phyloP scores from a whole-genome alignment of 2,113 vertebrate species.

The Oplegnathus fasciatus region DNA sequence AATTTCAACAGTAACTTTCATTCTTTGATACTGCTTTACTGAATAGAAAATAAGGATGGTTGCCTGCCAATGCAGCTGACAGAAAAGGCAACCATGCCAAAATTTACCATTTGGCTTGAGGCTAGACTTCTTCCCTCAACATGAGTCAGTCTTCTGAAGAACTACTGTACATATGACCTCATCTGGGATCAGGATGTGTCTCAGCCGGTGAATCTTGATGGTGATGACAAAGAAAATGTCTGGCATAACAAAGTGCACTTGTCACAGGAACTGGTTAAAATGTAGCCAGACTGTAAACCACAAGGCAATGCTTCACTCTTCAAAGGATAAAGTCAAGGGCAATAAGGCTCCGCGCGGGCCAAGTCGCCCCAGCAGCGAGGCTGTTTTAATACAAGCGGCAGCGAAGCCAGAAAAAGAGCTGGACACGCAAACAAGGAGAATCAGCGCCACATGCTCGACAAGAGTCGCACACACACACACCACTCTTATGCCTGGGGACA shows the following conservation, averaged over 20 bases:
- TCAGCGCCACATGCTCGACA: conserved; percentile 16
- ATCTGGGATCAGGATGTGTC: conserved; percentile 63
- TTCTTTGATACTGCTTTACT: background rate
- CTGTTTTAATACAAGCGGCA: conserved; percentile 27
- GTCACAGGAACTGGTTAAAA: conserved; percentile 64
- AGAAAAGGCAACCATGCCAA: conserved; percentile 34
- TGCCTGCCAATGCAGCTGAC: conserved; percentile 22
- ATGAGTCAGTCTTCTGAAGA: conserved; percentile 59
- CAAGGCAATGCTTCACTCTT: conserved; percentile 38
- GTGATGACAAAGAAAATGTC: conserved; percentile 68
- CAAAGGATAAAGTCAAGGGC: conserved; percentile 55
- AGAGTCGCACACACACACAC: background rate
- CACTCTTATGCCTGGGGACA: conserved; percentile 19
- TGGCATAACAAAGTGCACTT: conserved; percentile 53
- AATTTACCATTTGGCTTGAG: conserved; percentile 33
- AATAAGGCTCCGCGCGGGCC: conserved; percentile 33
- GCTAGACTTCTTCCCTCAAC: conserved; percentile 29
- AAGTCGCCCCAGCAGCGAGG: conserved; percentile 36
- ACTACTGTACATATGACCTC: conserved; percentile 44
- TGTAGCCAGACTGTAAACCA: conserved; percentile 55
- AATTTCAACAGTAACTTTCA: conserved; percentile 8
- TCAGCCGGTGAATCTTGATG: conserved; percentile 50
- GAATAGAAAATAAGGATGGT: conserved; percentile 20
- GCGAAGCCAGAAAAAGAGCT: background rate
- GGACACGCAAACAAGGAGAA: conserved; percentile 30